Percentiles rank a stretch among this genome's conserved stretches.
phyloP scores from a whole-genome alignment of 2,113 vertebrate species.

The Macroglossus sobrinus region DNA sequence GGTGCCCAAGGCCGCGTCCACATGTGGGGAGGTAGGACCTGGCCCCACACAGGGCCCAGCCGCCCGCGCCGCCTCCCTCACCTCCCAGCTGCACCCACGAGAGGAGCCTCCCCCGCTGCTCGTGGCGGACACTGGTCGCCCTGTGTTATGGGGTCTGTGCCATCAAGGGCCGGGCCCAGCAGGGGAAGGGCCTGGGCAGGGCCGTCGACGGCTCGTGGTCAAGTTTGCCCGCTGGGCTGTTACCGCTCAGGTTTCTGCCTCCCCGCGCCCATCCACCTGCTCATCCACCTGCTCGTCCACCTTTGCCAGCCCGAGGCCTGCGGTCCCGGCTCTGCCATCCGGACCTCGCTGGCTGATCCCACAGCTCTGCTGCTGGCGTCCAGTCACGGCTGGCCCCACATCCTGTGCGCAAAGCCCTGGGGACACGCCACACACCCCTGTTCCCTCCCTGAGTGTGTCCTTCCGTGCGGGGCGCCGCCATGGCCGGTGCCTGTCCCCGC shows the following conservation, averaged over 20 bases:
- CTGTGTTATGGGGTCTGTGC: neutral
- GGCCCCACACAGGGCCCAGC: neutral
- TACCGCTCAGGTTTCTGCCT: too few relatives aligned
- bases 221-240: rapidly evolving
- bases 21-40: neutral
- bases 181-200: rapidly evolving
- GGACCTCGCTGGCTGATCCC: rapidly evolving
- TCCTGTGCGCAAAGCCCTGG: rapidly evolving
- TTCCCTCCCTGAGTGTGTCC: neutral
- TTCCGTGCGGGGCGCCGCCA: rapidly evolving
- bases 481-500: rapidly evolving
- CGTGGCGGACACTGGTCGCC: rapidly evolving
- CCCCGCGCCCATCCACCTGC: neutral
- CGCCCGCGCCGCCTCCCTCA: neutral
- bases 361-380: neutral
- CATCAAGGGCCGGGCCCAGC: rapidly evolving
- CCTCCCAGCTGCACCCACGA: too few relatives aligned
- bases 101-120: rapidly evolving
- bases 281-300: neutral
- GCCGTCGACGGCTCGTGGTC: rapidly evolving
- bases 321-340: neutral
- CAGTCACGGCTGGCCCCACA: rapidly evolving
- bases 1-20: rapidly evolving
- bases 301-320: neutral
- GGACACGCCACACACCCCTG: rapidly evolving